phyloP scores from a whole-genome alignment of 2,888 invertebrate genomes.

The Hanleya hanleyi region DNA sequence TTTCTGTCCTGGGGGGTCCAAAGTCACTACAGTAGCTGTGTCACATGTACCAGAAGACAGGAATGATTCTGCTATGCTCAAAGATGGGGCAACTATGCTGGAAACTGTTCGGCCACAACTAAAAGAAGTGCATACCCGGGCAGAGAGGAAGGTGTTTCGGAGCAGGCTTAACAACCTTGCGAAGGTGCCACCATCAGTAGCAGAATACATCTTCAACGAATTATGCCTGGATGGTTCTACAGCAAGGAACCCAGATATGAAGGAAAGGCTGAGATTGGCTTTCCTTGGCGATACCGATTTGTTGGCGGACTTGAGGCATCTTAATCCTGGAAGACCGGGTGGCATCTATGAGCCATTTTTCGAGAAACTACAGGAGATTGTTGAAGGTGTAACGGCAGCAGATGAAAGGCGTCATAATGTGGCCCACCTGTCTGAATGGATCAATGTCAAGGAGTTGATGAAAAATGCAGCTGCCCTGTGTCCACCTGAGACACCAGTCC shows the following conservation, averaged over 20 bases:
- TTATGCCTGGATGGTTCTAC: conserved; percentile 27
- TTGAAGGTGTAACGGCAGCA: too few species aligned
- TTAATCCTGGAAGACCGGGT: conserved; percentile 34
- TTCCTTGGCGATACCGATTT: conserved; percentile 27
- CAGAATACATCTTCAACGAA: conserved; percentile 32
- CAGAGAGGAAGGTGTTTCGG: conserved; percentile 21
- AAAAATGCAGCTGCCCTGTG: conserved; percentile 23
- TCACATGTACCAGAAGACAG: neutral
- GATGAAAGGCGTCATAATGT: too few species aligned
- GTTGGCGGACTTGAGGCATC: conserved; percentile 21
- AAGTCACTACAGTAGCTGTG: conserved; percentile 21
- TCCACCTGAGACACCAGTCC: conserved; percentile 36
- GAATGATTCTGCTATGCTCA: conserved; percentile 22
- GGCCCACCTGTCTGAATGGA: too few species aligned
- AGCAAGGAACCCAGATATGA: conserved; percentile 23
- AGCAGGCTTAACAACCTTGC: conserved; percentile 22
- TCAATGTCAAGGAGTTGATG: neutral
- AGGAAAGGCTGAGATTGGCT: conserved; percentile 26
- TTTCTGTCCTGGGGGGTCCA: conserved; percentile 28
- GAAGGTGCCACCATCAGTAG: conserved; percentile 19
- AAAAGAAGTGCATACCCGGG: conserved; percentile 32
- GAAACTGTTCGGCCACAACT: conserved; percentile 4
- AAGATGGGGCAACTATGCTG: conserved; percentile 21
- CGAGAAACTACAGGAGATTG: too few species aligned
- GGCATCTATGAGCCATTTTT: conserved; percentile 2